Percentiles rank a stretch among this genome's conserved stretches.
Evolutionary conservation across 1,140 invertebrate genomes (phyloP).

Genomic region (Lithobius niger): DNA sequence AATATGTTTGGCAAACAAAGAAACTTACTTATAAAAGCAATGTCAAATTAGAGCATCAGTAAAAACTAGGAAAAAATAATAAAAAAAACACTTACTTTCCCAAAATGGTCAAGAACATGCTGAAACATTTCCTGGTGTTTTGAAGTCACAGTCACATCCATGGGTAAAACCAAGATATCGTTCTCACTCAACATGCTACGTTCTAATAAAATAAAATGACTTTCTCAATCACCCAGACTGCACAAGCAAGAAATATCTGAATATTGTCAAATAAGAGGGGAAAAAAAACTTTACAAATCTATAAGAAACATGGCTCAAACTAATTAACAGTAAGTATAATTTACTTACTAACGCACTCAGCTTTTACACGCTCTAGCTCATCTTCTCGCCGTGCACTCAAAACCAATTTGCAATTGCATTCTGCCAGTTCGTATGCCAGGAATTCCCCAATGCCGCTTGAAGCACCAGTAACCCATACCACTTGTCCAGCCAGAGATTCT

Average conservation of each 20-base stretch:
- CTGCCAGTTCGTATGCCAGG: slow-evolving; percentile 55
- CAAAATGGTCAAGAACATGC: slow-evolving; percentile 54
- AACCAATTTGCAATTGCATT: slow-evolving; percentile 51
- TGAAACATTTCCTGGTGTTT: slow-evolving; percentile 47
- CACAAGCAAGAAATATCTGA: too few species aligned
- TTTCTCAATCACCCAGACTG: too few species aligned
- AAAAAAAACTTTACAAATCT: too few species aligned
- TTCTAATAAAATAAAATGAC: slow-evolving; percentile 5
- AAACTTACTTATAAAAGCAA: too few species aligned
- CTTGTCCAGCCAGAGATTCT: slow-evolving; percentile 46
- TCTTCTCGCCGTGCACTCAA: slow-evolving; percentile 55
- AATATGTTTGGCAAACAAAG: too few species aligned
- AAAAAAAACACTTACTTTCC: slow-evolving; percentile 37
- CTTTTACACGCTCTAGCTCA: slow-evolving; percentile 61
- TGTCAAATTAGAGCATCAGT: too few species aligned
- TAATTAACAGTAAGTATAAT: too few species aligned
- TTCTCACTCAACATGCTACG: slow-evolving; percentile 32
- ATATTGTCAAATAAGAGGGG: too few species aligned
- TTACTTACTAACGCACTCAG: slow-evolving; percentile 48
- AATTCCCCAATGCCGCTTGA: slow-evolving; percentile 78
- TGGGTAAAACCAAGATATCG: slow-evolving; percentile 52
- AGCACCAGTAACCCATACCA: slow-evolving; percentile 78
- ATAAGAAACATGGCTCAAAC: too few species aligned
- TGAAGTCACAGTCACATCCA: slow-evolving; percentile 50
- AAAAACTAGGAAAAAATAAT: too few species aligned